Evolutionary conservation across 2,888 invertebrate species (phyloP).

Genomic region (Thalpophila matura): DNA sequence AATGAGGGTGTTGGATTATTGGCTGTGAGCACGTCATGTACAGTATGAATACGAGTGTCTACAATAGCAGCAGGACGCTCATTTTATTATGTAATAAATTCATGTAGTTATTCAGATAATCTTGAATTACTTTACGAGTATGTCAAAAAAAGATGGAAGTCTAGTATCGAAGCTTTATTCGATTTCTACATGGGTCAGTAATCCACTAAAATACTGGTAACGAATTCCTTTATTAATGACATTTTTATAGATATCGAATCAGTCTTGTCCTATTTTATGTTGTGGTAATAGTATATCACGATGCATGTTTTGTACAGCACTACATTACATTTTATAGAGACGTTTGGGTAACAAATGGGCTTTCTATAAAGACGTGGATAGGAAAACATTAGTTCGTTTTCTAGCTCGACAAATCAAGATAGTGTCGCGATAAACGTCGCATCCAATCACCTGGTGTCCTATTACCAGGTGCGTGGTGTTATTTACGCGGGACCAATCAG

Average conservation of each 20-base stretch:
- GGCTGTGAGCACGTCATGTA: constrained; percentile 12
- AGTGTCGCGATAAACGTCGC: constrained; percentile 81
- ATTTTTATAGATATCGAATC: constrained; percentile 26
- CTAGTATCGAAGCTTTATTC: neutral
- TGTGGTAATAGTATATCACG: constrained; percentile 49
- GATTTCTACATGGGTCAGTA: neutral
- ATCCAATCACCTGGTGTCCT: constrained; percentile 81
- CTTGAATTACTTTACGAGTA: neutral
- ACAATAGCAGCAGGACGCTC: neutral
- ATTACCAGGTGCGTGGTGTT: constrained; percentile 82
- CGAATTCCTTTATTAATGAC: constrained; percentile 16
- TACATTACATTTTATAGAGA: constrained; percentile 77
- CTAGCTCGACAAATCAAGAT: constrained; percentile 82
- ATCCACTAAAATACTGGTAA: constrained; percentile 21
- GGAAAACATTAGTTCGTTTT: constrained; percentile 75
- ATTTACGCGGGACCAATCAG: constrained; percentile 86
- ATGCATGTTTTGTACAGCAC: constrained; percentile 42
- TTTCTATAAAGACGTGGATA: constrained; percentile 72
- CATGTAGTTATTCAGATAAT: neutral
- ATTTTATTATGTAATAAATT: neutral
- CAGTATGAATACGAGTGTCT: neutral
- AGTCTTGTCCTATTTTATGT: constrained; percentile 29
- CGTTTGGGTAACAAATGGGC: constrained; percentile 77
- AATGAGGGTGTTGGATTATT: constrained; percentile 45
- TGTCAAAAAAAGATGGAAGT: neutral